Conservation (phyloP, 2,888 invertebrate species). For the Drosophila anomelani region DNA sequence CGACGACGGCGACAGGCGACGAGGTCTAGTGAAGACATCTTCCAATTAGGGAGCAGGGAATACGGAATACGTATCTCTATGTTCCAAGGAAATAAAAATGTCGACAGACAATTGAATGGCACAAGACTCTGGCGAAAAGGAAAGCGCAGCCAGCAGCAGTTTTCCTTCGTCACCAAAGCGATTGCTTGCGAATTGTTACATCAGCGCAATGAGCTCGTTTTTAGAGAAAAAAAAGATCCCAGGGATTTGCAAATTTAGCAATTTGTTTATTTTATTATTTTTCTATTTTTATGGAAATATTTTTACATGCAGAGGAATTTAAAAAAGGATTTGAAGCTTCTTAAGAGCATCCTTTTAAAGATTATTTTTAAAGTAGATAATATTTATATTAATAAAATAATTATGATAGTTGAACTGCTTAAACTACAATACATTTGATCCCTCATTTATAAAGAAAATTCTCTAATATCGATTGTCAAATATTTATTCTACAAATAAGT, state of each 20-base stretch:
- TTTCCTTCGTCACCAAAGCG: constrained; percentile 44
- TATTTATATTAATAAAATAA: too few relatives aligned
- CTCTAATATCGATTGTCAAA: background rate
- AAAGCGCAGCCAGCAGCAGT: constrained; percentile 53
- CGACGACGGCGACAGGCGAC: constrained; percentile 41
- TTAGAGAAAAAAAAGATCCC: background rate
- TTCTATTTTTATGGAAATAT: background rate
- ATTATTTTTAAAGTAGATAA: background rate
- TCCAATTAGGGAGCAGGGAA: constrained; percentile 78
- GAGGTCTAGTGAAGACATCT: constrained; percentile 63
- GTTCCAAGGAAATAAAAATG: constrained; percentile 78
- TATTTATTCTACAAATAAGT: background rate
- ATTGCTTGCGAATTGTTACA: constrained; percentile 80
- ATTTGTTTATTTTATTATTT: constrained; percentile 17
- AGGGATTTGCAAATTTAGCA: constrained; percentile 66
- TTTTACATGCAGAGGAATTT: background rate
- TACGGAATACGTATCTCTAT: constrained; percentile 20
- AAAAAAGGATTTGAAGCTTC: too few relatives aligned
- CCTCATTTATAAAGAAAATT: background rate
- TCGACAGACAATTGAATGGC: constrained; percentile 82
- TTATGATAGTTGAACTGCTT: background rate
- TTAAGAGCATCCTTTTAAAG: background rate
- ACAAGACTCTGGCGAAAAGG: constrained; percentile 50
- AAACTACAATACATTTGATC: background rate
- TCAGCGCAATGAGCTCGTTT: constrained; percentile 53